Conservation (phyloP, 2,113 vertebrate genomes). For the Xenotilapia leptura region DNA sequence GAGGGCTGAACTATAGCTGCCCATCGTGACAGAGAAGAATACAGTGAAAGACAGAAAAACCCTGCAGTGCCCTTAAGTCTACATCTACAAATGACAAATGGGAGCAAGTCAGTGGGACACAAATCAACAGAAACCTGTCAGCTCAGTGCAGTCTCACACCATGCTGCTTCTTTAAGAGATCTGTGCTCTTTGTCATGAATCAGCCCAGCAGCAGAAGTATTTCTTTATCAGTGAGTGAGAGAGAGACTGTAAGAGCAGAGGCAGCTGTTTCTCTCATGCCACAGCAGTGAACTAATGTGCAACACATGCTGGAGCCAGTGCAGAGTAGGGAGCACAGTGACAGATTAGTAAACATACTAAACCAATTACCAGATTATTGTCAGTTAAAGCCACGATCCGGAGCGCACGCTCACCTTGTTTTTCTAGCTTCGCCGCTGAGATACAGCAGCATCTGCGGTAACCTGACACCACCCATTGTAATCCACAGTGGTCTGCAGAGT, state of each 20-base stretch:
- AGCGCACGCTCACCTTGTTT: constrained; percentile 44
- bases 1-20: constrained; percentile 64
- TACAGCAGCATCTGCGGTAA: constrained; percentile 54
- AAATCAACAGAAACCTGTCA: neutral
- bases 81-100: constrained; percentile 48
- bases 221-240: neutral
- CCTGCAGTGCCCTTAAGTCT: constrained; percentile 20
- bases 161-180: neutral
- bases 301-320: neutral
- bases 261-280: constrained; percentile 24
- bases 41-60: constrained; percentile 30
- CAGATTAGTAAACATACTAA: neutral
- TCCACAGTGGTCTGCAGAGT: neutral
- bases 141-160: neutral
- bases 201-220: neutral
- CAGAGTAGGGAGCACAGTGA: neutral
- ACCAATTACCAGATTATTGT: constrained; percentile 6
- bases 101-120: constrained; percentile 16
- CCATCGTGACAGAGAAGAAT: constrained; percentile 51
- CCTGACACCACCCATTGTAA: constrained; percentile 59
- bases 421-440: neutral
- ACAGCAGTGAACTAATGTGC: constrained; percentile 9
- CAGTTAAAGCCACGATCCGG: neutral
- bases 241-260: neutral
- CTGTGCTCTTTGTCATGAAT: neutral